Evolutionary conservation across 2,888 invertebrate species (phyloP), one percentile per base, ranked within the genome.

Genomic region (Eurois occulta): DNA sequence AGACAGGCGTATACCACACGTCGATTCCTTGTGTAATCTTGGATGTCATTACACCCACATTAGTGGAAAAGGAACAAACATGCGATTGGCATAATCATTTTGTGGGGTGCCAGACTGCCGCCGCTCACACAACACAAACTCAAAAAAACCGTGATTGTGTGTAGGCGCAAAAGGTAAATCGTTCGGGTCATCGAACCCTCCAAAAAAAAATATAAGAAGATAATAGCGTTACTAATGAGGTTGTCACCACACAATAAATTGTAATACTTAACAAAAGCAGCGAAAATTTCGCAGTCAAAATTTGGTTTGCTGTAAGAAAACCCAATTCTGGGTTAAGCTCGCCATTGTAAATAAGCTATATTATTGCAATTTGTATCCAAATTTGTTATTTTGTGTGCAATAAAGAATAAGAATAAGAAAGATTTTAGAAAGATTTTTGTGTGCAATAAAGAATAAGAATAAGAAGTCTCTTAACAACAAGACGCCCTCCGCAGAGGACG

Each of bases 391-490:
- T n/a, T n/a, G n/a, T n/a, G n/a, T n/a, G n/a, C n/a, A n/a, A n/a
- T n/a, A n/a, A n/a, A n/a, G n/a, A n/a, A n/a, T n/a, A n/a, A n/a
- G n/a, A n/a, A n/a, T n/a, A n/a, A n/a, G n/a, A n/a, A n/a, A n/a
- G n/a, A n/a, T n/a, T n/a, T n/a, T n/a, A n/a, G n/a, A n/a, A n/a
- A n/a, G n/a, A n/a, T n/a, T n/a, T n/a, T n/a, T n/a, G n/a, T n/a
- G n/a, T n/a, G n/a, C n/a, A n/a, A n/a, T n/a, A n/a, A n/a, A n/a
- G n/a, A n/a, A n/a, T n/a, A n/a, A n/a, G n/a, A n/a, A n/a, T n/a
- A n/a, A n/a, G n/a, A n/a, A n/a, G n/a, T n/a, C n/a, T n/a, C 10
- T 18, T 38, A 76, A 68, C 48, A 82, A 69, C 41, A 82, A 65
- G 3, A 64, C 24, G 77, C 18, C 58, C 77, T 48, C 35, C 65